Evolutionary conservation across 2,888 invertebrate species (phyloP), one percentile per base, ranked within the genome.

Genomic region (Brachyopa scutellaris): DNA sequence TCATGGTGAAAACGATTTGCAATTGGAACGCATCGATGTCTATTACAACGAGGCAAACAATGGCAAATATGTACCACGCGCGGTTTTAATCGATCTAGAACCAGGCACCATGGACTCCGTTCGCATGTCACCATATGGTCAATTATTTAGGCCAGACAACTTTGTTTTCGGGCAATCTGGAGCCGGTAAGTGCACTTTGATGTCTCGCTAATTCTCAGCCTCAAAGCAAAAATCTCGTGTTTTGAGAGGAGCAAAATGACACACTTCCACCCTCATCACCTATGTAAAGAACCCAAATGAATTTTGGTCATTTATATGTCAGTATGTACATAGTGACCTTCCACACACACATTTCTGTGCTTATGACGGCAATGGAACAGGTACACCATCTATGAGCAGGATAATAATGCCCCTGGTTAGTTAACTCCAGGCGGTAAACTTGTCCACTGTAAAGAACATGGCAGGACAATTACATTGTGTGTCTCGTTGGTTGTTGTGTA

Each of bases 41-140:
- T 96, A 96, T 90, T 96, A 95, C 91, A 95, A 93, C 88, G 95
- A 95, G 88, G 95, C 95, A 0, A 91, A 92, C 31, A 91, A 92
- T 74, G 92, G 92, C 90, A 94, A 95, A 88, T 97, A 93, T 91
- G 97, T 97, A 4, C 97, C 97, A 0, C 92, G 97, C 9, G 96
- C 97, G 0, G 93, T 97, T 26, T 92, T 97, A 82, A 95, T 97
- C 57, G 97, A 97, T 91, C 90, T 97, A 88, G 97, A 97, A 91
- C 96, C 96, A 0, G 96, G 96, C 3, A 97, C 97, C 11, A 96
- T 97, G 96, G 97, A 97, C 89, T 93, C 95, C 4, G 95, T 97
- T 86, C 91, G 96, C 85, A 93, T 95, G 45, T 94, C 95, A 36
- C 93, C 95, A 1, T 95, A 94, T 88, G 96, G 96, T 0, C 93